Base-by-base conservation (phyloP, 2,888 invertebrate species). In the Caenorhabditis japonica region DNA sequence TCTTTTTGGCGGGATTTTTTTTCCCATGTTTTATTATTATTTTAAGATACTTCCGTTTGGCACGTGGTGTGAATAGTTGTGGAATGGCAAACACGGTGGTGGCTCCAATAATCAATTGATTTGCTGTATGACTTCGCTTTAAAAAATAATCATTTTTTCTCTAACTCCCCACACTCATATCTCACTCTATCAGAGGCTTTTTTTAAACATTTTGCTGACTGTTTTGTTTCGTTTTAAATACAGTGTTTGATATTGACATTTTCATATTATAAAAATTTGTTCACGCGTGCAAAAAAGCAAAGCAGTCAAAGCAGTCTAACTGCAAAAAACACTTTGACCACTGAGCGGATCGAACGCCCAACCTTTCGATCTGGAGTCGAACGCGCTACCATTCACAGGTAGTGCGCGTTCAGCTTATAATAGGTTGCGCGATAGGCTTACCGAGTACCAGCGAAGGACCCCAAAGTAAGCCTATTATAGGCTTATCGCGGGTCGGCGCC, bases 281-380 rank as follows among this genome's bases (percentile, higher is more conserved):
- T n/a, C n/a, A n/a, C n/a, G n/a, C n/a, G n/a, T n/a, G n/a, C n/a
- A n/a, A n/a, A n/a, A n/a, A n/a, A n/a, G n/a, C n/a, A n/a, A n/a
- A n/a, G n/a, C n/a, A n/a, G n/a, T n/a, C n/a, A n/a, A n/a, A n/a
- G n/a, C n/a, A n/a, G n/a, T n/a, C n/a, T n/a, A n/a, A n/a, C n/a
- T n/a, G n/a, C n/a, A n/a, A 5, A 30, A 30, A 30, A 30, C 5
- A 7, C 30, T 79, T 77, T 79, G 79, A 79, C 79, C 79, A 75
- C 79, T 79, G 79, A 79, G 79, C 73, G 79, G 73, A 73, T 79
- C 79, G 79, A 79, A 79, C 79, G 73, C 79, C 79, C 79, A 79
- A 79, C 79, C 79, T 79, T 79, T 79, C 79, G 79, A 79, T 79
- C 79, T 79, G 79, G 79, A 79, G 79, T 79, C 79, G 79, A 79